Evolutionary conservation across 2,888 invertebrate species (phyloP), one percentile per base, ranked within the genome.

Genomic region (Chromoteleia sp.): DNA sequence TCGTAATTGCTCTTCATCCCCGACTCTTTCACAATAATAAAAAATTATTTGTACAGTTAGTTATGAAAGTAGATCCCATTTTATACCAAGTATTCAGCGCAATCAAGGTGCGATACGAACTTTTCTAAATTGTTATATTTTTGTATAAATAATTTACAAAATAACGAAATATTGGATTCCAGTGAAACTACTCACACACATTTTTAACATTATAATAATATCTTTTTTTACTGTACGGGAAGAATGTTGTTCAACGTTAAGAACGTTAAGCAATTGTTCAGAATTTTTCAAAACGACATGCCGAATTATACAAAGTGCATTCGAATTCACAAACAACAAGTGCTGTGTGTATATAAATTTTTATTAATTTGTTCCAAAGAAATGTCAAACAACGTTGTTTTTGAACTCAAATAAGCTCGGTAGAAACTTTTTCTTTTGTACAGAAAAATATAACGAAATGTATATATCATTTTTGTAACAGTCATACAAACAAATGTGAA

Each of bases 271-370:
- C n/a, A n/a, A n/a, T n/a, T n/a, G n/a, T n/a, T n/a, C 17, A n/a
- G n/a, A n/a, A n/a, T n/a, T n/a, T n/a, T n/a, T 48, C 7, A 0
- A 21, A 48, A 4, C 1, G n/a, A 48, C n/a, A 6, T 21, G 15
- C 14, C n/a, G 48, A 6, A 48, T 48, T 50, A 5, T 29, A 29
- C 8, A 50, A 50, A 14, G 14, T 29, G 12, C 8, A 29, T 29
- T 7, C 29, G 29, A 50, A 25, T 50, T 50, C 29, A 29, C 29
- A 50, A 50, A 50, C 50, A 50, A 50, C 50, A 29, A 50, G 10
- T 21, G 5, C 7, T 6, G 2, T 8, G 7, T 33, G 5, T 33
- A 5, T 25, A 25, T 25, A 4, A 25, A 25, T 17, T 43, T 5
- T 33, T 33, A 33, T 8, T 17, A 17, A 43, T 5, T 43, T 43